Conservation (phyloP, 2,113 vertebrate species). For the Pachycephala philippinensis region DNA sequence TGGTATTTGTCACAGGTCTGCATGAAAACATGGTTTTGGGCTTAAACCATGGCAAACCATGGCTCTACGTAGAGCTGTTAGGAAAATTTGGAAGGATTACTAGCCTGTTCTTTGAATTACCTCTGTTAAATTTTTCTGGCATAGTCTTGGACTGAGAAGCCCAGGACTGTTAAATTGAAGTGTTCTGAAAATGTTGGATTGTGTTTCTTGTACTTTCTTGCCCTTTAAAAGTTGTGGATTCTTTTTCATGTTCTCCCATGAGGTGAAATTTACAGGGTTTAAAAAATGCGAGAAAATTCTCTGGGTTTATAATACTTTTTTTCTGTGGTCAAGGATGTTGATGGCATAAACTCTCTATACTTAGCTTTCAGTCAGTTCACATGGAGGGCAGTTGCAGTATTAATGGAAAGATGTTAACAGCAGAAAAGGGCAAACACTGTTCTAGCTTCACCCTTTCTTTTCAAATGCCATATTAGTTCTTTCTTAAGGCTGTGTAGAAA, state of each 20-base stretch:
- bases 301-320: neutral
- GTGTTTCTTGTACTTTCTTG: neutral
- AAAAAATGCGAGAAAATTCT: neutral
- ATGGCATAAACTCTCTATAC: neutral
- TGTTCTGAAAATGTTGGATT: neutral
- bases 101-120: neutral
- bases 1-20: neutral
- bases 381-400: neutral
- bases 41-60: neutral
- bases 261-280: neutral
- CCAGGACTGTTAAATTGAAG: neutral
- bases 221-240: neutral
- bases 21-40: neutral
- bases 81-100: neutral
- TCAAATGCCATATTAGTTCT: neutral
- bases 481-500: neutral
- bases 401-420: neutral
- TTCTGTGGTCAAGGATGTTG: neutral
- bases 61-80: neutral
- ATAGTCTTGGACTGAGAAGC: neutral
- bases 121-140: neutral
- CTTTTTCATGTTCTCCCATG: neutral
- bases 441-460: neutral
- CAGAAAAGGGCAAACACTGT: neutral
- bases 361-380: neutral